A percentile compares a stretch with the other conserved stretches of the same genome.
These are phyloP conservation scores for Tanypteryx hageni DNA, from an alignment of 2,888 invertebrate genomes.

Conservation along the genomic window DNA sequence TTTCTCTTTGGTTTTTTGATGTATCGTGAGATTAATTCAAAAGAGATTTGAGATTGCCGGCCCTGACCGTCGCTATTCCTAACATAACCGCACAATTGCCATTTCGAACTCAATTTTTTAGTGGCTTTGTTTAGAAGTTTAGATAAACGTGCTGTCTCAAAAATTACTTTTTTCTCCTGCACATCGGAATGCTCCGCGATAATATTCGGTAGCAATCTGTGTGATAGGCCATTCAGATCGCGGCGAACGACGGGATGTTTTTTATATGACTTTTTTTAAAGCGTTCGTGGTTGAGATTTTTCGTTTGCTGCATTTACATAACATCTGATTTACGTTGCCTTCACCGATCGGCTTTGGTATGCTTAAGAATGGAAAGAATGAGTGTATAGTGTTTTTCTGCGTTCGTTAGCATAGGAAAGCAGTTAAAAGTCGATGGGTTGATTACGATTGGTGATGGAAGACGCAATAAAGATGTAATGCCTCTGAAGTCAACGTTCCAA, in stretches of 20 bases:
- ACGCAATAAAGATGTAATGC: neutral
- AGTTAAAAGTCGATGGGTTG: neutral
- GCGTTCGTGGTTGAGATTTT: neutral
- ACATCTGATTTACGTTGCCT: neutral
- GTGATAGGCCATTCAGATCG: neutral
- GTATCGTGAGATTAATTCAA: too few species aligned
- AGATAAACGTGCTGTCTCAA: neutral
- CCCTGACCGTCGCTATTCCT: too few species aligned
- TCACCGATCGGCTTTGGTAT: neutral
- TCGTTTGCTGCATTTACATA: neutral
- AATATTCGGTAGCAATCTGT: neutral
- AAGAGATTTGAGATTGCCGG: too few species aligned
- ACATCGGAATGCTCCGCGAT: neutral
- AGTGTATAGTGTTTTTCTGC: neutral
- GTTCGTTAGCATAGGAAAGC: neutral
- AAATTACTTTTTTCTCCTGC: neutral
- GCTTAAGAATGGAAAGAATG: neutral
- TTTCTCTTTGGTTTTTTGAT: too few species aligned
- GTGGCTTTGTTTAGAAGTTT: too few species aligned
- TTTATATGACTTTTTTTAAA: neutral
- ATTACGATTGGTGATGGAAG: slow-evolving; percentile 2
- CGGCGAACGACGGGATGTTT: neutral
- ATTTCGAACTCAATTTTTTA: too few species aligned
- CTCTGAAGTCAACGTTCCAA: neutral
- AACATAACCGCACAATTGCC: too few species aligned